Base-by-base conservation (phyloP, 2,113 vertebrate genomes). In the Amblyornis subalaris region DNA sequence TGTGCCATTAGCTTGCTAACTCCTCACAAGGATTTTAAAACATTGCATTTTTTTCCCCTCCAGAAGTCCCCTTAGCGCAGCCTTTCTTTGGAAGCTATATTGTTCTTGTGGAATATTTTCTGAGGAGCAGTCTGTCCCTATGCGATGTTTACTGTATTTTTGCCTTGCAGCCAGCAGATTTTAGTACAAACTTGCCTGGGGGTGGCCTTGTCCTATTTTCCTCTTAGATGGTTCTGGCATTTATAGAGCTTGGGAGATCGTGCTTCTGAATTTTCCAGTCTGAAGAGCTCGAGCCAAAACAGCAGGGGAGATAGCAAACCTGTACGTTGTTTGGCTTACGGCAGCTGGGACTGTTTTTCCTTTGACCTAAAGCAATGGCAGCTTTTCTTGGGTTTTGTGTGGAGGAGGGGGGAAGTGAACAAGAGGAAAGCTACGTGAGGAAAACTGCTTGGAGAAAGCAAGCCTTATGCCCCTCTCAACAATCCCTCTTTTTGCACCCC, bases 191-290 rank as follows among this genome's bases (percentile, higher is more conserved):
- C 85, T 96, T 96, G 95, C 88, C 93, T 83, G 88, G 83, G 92
- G 95, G 96, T 96, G 94, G 95, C 93, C 93, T 95, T 96, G 93
- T 96, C 96, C 95, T 97, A 92, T 95, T 97, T 97, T 97, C 95
- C 91, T 96, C 94, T 88, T 94, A 97, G 95, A 95, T 96, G 91
- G 78, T 95, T 96, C 93, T 97, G 97, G 94, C 96, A 94, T 97
- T 96, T 96, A 93, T 84, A 93, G 95, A 92, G 92, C 96, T 95
- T 96, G 83, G 89, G 90, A 96, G 95, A 96, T 94, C 7, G 93
- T 96, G 94, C 96, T 94, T 97, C 87, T 83, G 93, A 97, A 93
- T 96, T 97, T 97, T 96, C 96, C 94, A 95, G 91, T 95, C 95
- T 95, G 93, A 97, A 82, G 95, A 78, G 73, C 95, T 96, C 53